Evolutionary conservation across 2,797 vertebrate species (phyloP).

Genomic region (Danionella dracula): DNA sequence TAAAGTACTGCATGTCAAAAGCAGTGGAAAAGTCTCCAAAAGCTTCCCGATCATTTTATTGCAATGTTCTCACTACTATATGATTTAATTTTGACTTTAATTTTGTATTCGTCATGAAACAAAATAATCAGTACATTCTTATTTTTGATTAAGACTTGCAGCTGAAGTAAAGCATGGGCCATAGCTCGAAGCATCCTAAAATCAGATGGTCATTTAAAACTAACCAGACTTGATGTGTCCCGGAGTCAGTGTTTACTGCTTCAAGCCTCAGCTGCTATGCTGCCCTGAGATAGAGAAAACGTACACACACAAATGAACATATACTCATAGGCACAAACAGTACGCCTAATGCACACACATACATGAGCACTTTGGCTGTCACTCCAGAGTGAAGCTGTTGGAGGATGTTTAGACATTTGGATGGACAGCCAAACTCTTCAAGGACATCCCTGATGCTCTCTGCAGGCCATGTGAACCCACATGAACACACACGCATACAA

Average conservation of each 20-base stretch:
- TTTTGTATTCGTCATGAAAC: too few relatives aligned
- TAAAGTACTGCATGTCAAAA: too few relatives aligned
- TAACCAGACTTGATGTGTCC: slow-evolving; percentile 14
- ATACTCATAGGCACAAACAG: background rate
- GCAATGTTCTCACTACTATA: too few relatives aligned
- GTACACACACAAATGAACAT: background rate
- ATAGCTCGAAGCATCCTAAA: background rate
- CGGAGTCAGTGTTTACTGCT: background rate
- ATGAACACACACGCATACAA: background rate
- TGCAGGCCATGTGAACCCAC: background rate
- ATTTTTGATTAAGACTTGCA: background rate
- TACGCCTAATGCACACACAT: background rate
- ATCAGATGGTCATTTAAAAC: slow-evolving; percentile 10
- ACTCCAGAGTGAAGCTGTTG: slow-evolving; percentile 18
- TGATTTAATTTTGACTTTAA: too few relatives aligned
- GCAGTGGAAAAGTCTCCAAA: too few relatives aligned
- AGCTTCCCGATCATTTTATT: too few relatives aligned
- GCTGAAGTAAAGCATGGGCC: background rate
- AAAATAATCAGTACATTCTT: too few relatives aligned
- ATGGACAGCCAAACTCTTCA: slow-evolving; percentile 27
- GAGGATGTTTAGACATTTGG: slow-evolving; percentile 21
- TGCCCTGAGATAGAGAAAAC: slow-evolving; percentile 6
- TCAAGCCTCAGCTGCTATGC: slow-evolving; percentile 8
- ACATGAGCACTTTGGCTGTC: slow-evolving; percentile 17
- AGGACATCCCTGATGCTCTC: slow-evolving; percentile 15